Evolutionary conservation across 2,797 vertebrate species (phyloP).

Genomic region (Adelosebastes latens): DNA sequence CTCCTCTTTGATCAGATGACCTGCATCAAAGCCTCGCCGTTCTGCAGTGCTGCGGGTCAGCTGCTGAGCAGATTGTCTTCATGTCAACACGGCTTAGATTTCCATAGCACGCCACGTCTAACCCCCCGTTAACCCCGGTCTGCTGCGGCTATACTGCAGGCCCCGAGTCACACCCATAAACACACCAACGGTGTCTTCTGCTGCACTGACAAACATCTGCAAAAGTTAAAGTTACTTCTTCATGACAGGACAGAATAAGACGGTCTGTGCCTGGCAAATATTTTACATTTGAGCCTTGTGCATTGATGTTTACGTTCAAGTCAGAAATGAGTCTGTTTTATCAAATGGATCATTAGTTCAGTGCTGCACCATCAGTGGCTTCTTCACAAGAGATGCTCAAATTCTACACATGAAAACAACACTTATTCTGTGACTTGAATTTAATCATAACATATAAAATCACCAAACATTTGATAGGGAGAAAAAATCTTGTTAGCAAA

Average conservation of each 20-base stretch:
- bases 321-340: not conserved
- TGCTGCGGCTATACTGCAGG: not conserved
- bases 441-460: not conserved
- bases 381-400: not conserved
- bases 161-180: not conserved
- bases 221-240: not conserved
- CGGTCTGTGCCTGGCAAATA: not conserved
- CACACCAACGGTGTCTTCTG: not conserved
- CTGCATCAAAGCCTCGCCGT: constrained; percentile 4
- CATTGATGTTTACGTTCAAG: not conserved
- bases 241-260: not conserved
- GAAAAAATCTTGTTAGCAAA: not conserved
- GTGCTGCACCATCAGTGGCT: not conserved
- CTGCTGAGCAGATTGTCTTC: constrained; percentile 33
- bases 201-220: too few relatives aligned
- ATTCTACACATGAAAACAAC: not conserved
- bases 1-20: constrained; percentile 22
- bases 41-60: not conserved
- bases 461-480: not conserved
- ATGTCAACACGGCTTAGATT: constrained; percentile 19
- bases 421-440: not conserved
- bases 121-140: not conserved
- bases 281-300: not conserved
- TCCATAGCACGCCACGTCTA: not conserved
- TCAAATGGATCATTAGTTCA: not conserved